Evolutionary conservation across 2,113 vertebrate species (phyloP), one percentile per base, ranked within the genome.

Genomic region (Gulo gulo): DNA sequence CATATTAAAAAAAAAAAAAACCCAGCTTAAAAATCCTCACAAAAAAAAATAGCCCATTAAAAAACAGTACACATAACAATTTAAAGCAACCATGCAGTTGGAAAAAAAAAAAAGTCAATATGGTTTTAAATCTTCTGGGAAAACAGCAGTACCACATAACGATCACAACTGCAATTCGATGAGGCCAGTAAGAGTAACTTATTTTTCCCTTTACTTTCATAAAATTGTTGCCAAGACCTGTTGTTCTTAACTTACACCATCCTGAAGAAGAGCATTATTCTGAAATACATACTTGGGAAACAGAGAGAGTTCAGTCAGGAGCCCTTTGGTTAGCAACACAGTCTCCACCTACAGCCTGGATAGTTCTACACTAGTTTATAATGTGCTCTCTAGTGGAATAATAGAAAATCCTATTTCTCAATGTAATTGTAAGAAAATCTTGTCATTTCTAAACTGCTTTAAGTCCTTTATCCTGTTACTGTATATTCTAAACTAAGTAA

Each of bases 141-240:
- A 95, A 97, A 89, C 15, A 90, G 26, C 95, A 20, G 24, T n/a
- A 86, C 73, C 15, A 5, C 80, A 21, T 67, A 74, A 86, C 39
- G 61, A 47, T 73, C 42, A 81, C 15, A 57, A 23, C 0, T 57
- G 4, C 4, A 93, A 81, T 12, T 81, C 0, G 16, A 90, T 13
- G 74, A 90, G 74, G 71, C 39, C 50, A 52, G 8, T 26, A 63
- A 96, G 34, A 94, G 16, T 57, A 63, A 71, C 12, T 92, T 61
- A 23, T 45, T 89, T 92, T 65, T 76, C 74, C 61, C 91, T 67
- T 95, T 88, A 69, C 47, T 87, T 89, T 90, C 61, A 59, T 79
- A 74, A 97, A 95, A 94, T 26, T 45, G 36, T 82, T 83, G 52
- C 88, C 36, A 83, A n/a, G 31, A 87, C 47, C 45, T 78, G 36